These are phyloP conservation scores for Oncopeltus fasciatus DNA, from an alignment of 1,140 invertebrate species.

Conservation along the genomic window DNA sequence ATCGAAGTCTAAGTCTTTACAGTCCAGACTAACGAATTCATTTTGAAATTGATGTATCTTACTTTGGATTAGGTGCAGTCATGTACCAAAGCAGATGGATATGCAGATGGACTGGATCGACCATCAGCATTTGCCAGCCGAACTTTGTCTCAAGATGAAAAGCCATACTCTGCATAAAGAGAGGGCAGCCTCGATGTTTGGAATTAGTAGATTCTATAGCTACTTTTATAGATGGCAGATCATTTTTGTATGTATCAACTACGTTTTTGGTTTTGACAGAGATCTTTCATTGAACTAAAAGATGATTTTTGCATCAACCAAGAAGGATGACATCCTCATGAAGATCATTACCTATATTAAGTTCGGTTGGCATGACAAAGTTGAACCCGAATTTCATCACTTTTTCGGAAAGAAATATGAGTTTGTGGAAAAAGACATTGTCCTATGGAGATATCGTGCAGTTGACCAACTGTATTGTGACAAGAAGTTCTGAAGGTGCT, in stretches of 20 bases:
- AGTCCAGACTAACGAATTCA: no score
- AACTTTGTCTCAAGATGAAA: no score
- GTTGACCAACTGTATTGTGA: slow-evolving; percentile 25
- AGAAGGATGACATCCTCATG: neutral
- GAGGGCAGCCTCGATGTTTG: no score
- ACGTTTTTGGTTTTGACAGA: neutral
- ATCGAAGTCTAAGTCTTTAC: no score
- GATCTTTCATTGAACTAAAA: neutral
- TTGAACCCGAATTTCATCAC: neutral
- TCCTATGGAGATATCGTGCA: slow-evolving; percentile 18
- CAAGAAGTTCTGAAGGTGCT: slow-evolving; percentile 27
- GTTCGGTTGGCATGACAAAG: neutral
- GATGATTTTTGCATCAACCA: neutral
- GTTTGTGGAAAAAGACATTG: neutral
- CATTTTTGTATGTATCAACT: neutral
- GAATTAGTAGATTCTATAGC: neutral
- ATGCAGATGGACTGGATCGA: no score
- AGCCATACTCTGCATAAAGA: no score
- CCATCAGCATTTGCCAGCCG: no score
- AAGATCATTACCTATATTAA: neutral
- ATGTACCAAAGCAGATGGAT: no score
- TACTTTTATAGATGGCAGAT: neutral
- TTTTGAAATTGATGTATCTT: no score
- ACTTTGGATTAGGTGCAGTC: no score
- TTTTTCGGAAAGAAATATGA: neutral